Evolutionary conservation across 2,797 vertebrate species (phyloP), one percentile per base, ranked within the genome.

Genomic region (Manis pentadactyla): DNA sequence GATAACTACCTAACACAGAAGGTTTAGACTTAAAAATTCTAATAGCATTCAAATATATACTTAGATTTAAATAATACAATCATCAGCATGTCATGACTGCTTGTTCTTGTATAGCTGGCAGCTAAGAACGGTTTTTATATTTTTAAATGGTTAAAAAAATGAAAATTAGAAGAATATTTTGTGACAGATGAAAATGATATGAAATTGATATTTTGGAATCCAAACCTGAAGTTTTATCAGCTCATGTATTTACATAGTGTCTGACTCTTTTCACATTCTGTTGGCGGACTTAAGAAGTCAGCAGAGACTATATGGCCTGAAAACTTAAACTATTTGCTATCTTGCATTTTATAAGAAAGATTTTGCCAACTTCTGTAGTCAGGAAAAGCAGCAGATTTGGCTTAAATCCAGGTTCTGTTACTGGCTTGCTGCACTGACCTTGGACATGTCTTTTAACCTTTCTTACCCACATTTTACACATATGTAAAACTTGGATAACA

Each of bases 391-490:
- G 7, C 25, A 25, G 18, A 29, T 49, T 88, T 90, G 27, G 31
- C 75, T 77, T 59, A 66, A 87, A n/a, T 81, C 18, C 14, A 55
- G 37, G 2, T 74, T 7, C 21, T 81, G n/a, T 68, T 0, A 39
- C 29, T 23, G 55, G 39, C 9, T 59, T 25, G 34, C 31, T n/a
- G 64, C 82, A 23, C 46, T 87, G 83, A 57, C 11, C 25, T 79
- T 46, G 6, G 46, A 75, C 17, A 64, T 17, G 34, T 5, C 39
- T 53, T 82, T 92, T 77, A 92, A 59, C 7, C n/a, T 75, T 6
- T 66, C 51, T 94, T 87, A 93, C 14, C 42, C 90, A 84, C 59
- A 64, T 12, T 85, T 53, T 95, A 11, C 19, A 82, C 14, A 42
- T 66, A 2, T 83, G 34, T 87, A 42, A 87, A 79, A 84, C 53